Evolutionary conservation across 2,113 vertebrate species (phyloP).

Genomic region (Bufo bufo): DNA sequence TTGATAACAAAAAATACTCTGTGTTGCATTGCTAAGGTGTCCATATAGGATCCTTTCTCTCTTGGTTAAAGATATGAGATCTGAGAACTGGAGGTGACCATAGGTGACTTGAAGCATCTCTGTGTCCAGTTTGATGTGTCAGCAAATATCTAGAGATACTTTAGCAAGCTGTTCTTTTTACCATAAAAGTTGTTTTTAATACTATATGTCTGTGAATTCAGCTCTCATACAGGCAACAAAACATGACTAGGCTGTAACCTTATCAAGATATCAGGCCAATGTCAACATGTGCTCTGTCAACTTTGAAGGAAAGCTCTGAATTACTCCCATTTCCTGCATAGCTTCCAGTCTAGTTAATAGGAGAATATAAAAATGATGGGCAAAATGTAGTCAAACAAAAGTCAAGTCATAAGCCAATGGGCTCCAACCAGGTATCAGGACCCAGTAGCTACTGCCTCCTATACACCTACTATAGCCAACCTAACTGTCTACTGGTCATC

Average conservation of each 20-base stretch:
- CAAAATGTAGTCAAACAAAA: not conserved
- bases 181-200: not conserved
- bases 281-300: constrained; percentile 14
- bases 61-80: not conserved
- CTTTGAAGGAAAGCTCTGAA: constrained; percentile 1
- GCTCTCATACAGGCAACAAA: not conserved
- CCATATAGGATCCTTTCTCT: not conserved
- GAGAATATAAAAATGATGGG: not conserved
- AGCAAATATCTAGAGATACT: not conserved
- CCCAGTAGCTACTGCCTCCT: not conserved
- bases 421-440: not conserved
- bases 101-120: not conserved
- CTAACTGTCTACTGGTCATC: not conserved
- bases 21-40: not conserved
- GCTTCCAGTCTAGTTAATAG: not conserved
- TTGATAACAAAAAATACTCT: too few relatives aligned
- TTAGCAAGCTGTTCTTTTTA: not conserved
- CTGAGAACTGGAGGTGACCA: not conserved
- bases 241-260: constrained; percentile 5
- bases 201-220: not conserved
- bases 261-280: not conserved
- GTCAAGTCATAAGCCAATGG: not conserved
- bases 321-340: constrained; percentile 22
- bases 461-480: not conserved
- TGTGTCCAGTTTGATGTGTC: not conserved